Evolutionary conservation across 2,797 vertebrate genomes (phyloP).

Genomic region (Ispidina lecontei): DNA sequence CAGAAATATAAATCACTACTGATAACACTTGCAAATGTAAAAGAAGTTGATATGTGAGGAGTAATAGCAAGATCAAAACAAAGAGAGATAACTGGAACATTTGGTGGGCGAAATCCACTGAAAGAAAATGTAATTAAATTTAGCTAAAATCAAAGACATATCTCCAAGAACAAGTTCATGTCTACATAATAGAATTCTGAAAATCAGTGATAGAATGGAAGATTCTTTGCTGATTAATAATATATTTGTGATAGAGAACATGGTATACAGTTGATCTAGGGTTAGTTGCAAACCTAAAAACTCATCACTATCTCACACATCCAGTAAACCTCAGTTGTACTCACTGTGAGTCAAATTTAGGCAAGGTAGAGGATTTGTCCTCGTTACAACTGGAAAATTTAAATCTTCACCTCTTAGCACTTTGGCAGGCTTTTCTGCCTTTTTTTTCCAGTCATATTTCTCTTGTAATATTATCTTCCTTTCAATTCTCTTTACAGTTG

Average conservation of each 20-base stretch:
- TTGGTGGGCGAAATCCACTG: not conserved
- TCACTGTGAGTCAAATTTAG: not conserved
- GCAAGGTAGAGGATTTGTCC: not conserved
- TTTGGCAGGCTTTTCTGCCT: not conserved
- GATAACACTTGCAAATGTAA: not conserved
- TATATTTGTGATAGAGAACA: not conserved
- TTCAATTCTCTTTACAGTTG: not conserved
- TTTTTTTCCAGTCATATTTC: not conserved
- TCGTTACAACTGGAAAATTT: not conserved
- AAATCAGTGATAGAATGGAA: not conserved
- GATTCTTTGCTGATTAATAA: not conserved
- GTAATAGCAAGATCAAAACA: not conserved
- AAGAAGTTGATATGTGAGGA: not conserved
- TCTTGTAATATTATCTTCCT: not conserved
- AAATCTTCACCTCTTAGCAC: not conserved
- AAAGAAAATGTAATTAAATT: not conserved
- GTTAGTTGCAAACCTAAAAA: not conserved
- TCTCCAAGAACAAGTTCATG: not conserved
- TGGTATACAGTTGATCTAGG: not conserved
- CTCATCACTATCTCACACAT: not conserved
- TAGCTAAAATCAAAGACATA: not conserved
- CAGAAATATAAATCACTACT: not conserved
- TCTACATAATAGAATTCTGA: not conserved
- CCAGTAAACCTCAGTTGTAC: not conserved
- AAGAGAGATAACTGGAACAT: not conserved